Evolutionary conservation across 2,888 invertebrate genomes (phyloP), one percentile per base, ranked within the genome.

Genomic region (Syrphus vitripennis): DNA sequence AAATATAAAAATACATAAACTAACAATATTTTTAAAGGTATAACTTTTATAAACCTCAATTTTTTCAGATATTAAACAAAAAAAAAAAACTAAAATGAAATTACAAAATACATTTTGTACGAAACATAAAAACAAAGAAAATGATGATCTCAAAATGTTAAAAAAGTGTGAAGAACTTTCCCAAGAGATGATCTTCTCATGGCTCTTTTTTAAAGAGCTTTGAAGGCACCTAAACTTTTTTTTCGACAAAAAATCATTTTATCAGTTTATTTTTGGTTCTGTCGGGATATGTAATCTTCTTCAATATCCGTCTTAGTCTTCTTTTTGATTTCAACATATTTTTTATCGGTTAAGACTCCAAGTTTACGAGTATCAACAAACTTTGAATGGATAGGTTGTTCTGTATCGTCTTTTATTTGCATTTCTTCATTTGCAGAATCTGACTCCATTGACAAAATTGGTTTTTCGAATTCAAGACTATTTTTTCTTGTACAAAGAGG

Each of bases 401-500:
- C 48, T 21, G 6, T 6, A 12, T 34, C 29, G n/a, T 37, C 4
- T 10, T 50, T 37, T 34, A 5, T 3, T 3, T 24, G 19, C 4
- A 21, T 50, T 9, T 24, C 31, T 0, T 71, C 71, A 4, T 2
- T 55, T 24, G 9, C 19, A 34, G 69, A 45, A 16, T 65, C 71
- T 16, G 76, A 57, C 7, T 75, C 53, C 40, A 21, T 19, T 10
- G 50, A 48, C 2, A 34, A 4, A 34, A 40, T 21, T 19, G 31
- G 24, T 21, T 55, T 57, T 12, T 67, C 67, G 2, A 29, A 3
- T 7, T 70, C 82, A 4, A 55, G 31, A n/a, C 57, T 61, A 0
- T 61, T 19, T 14, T 53, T 76, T 40, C 16, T 69, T 24, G 81
- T 63, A 40, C 84, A 81, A 4, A 84, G 55, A 2, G 26, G 16